Conservation (phyloP, 2,888 invertebrate species). For the Anorthoa munda region DNA sequence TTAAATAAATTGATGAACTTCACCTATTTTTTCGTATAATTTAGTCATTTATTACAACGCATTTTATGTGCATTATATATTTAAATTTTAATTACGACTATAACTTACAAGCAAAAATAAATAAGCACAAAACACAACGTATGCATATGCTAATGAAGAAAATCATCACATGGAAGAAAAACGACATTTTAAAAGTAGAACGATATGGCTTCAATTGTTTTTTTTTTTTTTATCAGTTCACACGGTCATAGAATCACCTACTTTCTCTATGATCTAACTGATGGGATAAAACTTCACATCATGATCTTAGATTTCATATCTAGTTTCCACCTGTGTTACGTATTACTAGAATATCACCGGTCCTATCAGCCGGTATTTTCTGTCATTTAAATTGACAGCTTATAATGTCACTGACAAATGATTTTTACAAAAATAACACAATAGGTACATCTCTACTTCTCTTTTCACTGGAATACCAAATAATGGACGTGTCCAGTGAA, state of each 20-base stretch:
- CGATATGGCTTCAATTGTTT: constrained; percentile 46
- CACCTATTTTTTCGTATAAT: constrained; percentile 39
- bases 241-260: constrained; percentile 67
- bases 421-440: not conserved
- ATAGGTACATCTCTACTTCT: not conserved
- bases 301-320: constrained; percentile 43
- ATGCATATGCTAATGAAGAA: constrained; percentile 13
- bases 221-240: constrained; percentile 59
- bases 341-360: constrained; percentile 10
- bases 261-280: constrained; percentile 75
- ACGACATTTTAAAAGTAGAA: constrained; percentile 45
- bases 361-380: not conserved
- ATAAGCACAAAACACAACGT: not conserved
- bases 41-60: not conserved
- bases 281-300: constrained; percentile 54
- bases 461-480: not conserved
- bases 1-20: constrained; percentile 27
- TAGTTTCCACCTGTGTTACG: constrained; percentile 32
- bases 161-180: constrained; percentile 17
- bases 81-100: constrained; percentile 3
- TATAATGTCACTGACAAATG: too few relatives aligned
- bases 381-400: too few relatives aligned
- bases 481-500: not conserved
- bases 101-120: constrained; percentile 1
- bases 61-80: constrained; percentile 1